phyloP scores from a whole-genome alignment of 2,797 vertebrate species.

The Nothura maculosa region DNA sequence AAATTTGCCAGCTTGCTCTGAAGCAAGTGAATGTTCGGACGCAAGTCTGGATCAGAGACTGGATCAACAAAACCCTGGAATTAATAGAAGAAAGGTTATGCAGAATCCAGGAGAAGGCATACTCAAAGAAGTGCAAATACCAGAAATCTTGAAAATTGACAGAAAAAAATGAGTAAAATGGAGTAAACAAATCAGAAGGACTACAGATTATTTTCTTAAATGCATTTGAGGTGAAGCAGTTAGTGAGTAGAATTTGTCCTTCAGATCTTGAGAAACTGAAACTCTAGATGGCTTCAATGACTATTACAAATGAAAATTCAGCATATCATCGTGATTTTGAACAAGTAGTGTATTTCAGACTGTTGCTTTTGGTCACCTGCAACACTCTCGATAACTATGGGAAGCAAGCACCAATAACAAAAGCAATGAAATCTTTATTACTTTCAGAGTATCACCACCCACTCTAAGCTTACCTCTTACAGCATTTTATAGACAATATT shows the following conservation, averaged over 20 bases:
- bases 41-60: neutral
- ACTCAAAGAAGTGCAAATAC: neutral
- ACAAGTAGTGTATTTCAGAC: neutral
- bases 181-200: neutral
- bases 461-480: neutral
- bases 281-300: neutral
- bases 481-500: neutral
- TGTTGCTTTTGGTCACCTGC: neutral
- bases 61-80: conserved; percentile 25
- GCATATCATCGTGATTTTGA: neutral
- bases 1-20: conserved; percentile 17
- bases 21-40: conserved; percentile 15
- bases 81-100: neutral
- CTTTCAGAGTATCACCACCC: neutral
- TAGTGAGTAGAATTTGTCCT: neutral
- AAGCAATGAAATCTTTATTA: neutral
- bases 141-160: neutral
- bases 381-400: neutral
- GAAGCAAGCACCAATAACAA: neutral
- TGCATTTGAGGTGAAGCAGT: neutral
- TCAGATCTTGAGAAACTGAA: neutral
- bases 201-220: neutral
- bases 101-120: neutral
- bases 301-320: neutral
- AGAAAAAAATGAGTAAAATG: neutral